Evolutionary conservation across 2,113 vertebrate species (phyloP).

Genomic region (Fulica atra): DNA sequence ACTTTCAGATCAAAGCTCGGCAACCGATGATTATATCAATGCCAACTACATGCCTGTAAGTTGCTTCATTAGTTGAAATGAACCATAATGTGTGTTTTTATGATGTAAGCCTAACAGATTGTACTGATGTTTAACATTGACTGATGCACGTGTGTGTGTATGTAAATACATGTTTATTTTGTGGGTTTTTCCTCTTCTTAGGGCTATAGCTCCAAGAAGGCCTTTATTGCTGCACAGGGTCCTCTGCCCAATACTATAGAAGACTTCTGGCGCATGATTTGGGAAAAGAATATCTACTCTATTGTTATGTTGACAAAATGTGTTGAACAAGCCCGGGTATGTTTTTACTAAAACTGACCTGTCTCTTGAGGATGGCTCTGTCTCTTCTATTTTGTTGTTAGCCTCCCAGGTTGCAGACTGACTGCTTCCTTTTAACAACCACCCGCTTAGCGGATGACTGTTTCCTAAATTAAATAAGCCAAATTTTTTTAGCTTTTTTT

Average conservation of each 20-base stretch:
- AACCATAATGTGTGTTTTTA: not conserved
- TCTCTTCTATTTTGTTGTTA: not conserved
- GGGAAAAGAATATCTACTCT: conserved; percentile 90
- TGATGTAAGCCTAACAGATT: not conserved
- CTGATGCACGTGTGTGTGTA: not conserved
- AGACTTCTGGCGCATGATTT: conserved; percentile 97
- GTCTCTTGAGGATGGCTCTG: not conserved
- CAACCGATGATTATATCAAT: conserved; percentile 92
- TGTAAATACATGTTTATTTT: not conserved
- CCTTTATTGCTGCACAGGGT: conserved; percentile 94
- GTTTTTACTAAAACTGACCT: conserved; percentile 72
- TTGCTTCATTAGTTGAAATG: not conserved
- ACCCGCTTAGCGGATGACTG: not conserved
- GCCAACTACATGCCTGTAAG: conserved; percentile 95
- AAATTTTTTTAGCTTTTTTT: not conserved
- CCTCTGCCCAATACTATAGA: conserved; percentile 87
- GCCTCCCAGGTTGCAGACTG: not conserved
- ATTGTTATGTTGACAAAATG: conserved; percentile 96
- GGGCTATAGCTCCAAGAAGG: conserved; percentile 90
- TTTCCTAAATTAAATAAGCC: not conserved
- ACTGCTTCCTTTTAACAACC: not conserved
- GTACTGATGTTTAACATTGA: not conserved
- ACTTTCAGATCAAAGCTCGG: conserved; percentile 81
- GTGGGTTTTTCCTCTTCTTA: conserved; percentile 35
- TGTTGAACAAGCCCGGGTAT: conserved; percentile 91